Conservation (phyloP, 2,797 vertebrate genomes). For the Ibycter americanus region DNA sequence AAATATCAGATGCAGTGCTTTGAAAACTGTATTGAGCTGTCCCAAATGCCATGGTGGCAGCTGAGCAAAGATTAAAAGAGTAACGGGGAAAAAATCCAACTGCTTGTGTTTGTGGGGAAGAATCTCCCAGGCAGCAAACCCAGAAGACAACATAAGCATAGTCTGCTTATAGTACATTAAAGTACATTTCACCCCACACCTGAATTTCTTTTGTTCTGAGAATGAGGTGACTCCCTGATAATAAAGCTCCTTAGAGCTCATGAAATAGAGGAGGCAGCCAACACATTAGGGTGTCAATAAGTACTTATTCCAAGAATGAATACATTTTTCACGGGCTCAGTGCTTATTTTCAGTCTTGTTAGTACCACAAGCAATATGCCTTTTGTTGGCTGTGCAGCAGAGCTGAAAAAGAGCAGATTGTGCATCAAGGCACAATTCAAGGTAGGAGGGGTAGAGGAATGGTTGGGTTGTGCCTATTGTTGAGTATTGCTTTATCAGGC, state of each 20-base stretch:
- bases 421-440: neutral
- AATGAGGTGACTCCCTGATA: neutral
- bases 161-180: neutral
- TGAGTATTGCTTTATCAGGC: neutral
- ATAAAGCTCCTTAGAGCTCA: neutral
- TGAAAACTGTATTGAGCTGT: conserved; percentile 25
- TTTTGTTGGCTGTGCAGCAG: neutral
- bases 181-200: neutral
- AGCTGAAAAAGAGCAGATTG: conserved; percentile 11
- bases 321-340: neutral
- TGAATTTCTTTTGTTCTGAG: neutral
- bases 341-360: conserved; percentile 10
- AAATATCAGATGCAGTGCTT: conserved; percentile 44
- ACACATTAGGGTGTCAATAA: neutral
- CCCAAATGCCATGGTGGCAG: conserved; percentile 7
- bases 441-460: neutral
- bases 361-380: neutral
- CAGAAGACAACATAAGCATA: neutral
- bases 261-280: neutral
- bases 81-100: neutral
- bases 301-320: neutral
- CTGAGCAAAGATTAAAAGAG: conserved; percentile 28
- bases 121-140: neutral
- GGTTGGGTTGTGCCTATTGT: neutral
- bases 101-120: neutral